Base-by-base conservation (phyloP, 37 sponge, comb jelly and placozoan species). In the Crambe crambe region DNA sequence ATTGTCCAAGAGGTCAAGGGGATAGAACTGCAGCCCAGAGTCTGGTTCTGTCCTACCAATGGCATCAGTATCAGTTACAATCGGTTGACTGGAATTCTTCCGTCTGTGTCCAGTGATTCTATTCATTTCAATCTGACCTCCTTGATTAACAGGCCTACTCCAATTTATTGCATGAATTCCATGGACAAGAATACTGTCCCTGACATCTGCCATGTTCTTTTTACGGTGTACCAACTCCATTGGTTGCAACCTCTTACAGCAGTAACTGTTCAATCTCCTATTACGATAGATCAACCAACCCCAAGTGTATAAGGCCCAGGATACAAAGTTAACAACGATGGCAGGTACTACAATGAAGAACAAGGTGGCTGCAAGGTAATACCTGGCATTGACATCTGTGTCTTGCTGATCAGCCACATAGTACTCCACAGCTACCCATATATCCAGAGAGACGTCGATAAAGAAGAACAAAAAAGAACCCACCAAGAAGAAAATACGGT, bases 301-400 rank as follows among this genome's bases (percentile, higher is more conserved):
- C 90, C 90, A 90, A 17, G 72, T 68, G 68, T 90, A 90, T 20
- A 90, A 65, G 1, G n/a, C 43, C 80, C 86, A 85, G 0, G 90
- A 90, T 10, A 85, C 6, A 23, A 85, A 15, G 37, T 90, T 85
- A 56, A 90, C 76, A 62, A 81, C 20, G 0, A 81, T 25, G 29
- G n/a, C 31, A 0, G 90, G 90, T 3, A 80, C 29, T 3, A 71
- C 60, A 21, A 90, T 81, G 54, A 90, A 90, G 43, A 85, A 75
- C 29, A 85, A 54, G 18, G 90, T 90, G 2, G 82, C 82, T 2
- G 47, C 72, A 47, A 85, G 76, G 60, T 90, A 90, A 12, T 60
- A 56, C 6, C 31, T 3, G 0, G 86, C 86, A 22, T 75, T 4
- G 0, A 29, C 27, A 35, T 90, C 90, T 5, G 47, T 72, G 4